Conservation (phyloP, 2,113 vertebrate genomes). For the Charadrius vociferus region DNA sequence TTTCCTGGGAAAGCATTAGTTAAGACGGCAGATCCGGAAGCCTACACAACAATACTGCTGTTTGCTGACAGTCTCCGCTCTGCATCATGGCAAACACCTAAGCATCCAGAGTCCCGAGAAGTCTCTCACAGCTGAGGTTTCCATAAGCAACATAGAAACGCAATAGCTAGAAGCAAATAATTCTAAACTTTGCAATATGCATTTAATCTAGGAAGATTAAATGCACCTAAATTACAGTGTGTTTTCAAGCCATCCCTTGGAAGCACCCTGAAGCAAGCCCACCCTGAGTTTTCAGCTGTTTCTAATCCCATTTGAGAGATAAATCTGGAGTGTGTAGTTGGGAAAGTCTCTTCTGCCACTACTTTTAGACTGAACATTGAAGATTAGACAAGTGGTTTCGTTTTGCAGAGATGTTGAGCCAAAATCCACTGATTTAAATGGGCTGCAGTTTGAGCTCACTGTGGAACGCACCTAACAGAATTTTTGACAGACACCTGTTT, state of each 20-base stretch:
- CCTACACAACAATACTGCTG: background rate
- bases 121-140: background rate
- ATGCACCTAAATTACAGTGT: conserved; percentile 47
- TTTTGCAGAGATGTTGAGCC: background rate
- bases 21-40: background rate
- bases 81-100: background rate
- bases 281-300: conserved; percentile 48
- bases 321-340: conserved; percentile 3
- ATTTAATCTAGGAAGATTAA: conserved; percentile 35
- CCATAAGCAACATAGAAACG: background rate
- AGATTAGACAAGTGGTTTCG: background rate
- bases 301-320: conserved; percentile 30
- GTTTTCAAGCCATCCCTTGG: conserved; percentile 7
- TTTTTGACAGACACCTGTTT: background rate
- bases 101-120: background rate
- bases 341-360: conserved; percentile 20
- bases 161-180: background rate
- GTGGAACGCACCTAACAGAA: background rate
- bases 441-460: background rate
- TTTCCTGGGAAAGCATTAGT: background rate
- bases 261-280: conserved; percentile 53
- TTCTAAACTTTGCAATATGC: conserved; percentile 46
- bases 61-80: background rate
- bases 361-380: background rate
- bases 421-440: background rate